phyloP scores from a whole-genome alignment of 2,113 vertebrate species.

The Tichodroma muraria region DNA sequence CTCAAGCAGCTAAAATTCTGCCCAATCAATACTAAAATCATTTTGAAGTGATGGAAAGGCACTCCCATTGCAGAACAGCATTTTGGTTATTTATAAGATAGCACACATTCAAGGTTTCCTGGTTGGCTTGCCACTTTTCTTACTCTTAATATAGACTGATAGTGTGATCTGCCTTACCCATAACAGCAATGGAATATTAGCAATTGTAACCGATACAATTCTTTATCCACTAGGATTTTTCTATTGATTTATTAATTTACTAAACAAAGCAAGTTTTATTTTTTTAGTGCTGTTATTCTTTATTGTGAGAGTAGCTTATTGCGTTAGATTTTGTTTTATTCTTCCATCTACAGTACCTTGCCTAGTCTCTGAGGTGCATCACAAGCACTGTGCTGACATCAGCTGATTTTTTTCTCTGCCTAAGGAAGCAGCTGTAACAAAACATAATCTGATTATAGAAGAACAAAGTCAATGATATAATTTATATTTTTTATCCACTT shows the following conservation, averaged over 20 bases:
- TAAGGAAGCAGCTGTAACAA: constrained; percentile 55
- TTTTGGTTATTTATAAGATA: neutral
- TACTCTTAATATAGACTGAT: neutral
- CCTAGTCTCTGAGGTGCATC: constrained; percentile 41
- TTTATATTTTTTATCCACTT: neutral
- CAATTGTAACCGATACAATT: neutral
- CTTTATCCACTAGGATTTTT: neutral
- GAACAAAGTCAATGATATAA: neutral
- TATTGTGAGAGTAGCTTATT: neutral
- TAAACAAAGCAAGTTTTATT: neutral
- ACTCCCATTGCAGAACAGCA: neutral
- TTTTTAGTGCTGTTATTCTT: neutral
- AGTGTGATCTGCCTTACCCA: neutral
- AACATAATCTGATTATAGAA: constrained; percentile 22
- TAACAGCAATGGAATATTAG: neutral
- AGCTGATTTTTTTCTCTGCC: constrained; percentile 4
- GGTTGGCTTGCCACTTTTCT: neutral
- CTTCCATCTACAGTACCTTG: constrained; percentile 44
- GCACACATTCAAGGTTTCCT: neutral
- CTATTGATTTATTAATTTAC: neutral
- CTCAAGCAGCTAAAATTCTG: neutral
- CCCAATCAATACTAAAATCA: neutral
- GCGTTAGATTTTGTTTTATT: neutral
- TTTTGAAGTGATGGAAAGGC: neutral
- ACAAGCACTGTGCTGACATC: constrained; percentile 15